Conservation (phyloP, 2,888 invertebrate genomes). For the Xestobium rufovillosum region DNA sequence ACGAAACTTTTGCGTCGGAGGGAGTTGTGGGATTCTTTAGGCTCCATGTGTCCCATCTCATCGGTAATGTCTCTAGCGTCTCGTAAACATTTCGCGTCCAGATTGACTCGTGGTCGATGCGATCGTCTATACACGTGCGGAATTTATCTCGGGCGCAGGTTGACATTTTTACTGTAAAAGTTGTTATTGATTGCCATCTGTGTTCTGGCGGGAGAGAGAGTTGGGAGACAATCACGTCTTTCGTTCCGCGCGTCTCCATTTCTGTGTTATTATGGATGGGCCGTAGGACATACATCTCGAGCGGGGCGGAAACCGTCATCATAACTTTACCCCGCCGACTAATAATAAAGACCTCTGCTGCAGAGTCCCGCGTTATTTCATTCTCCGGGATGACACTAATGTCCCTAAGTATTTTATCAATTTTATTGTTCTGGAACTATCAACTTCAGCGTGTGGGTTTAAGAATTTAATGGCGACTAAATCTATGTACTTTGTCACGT, state of each 20-base stretch:
- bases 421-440: conserved; percentile 41
- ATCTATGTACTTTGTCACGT: conserved; percentile 9
- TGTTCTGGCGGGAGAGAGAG: no score
- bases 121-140: conserved; percentile 5
- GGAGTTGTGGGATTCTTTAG: no score
- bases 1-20: no score
- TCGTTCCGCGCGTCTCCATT: no score
- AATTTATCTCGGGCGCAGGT: conserved; percentile 11
- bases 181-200: conserved; percentile 37
- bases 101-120: conserved; percentile 26
- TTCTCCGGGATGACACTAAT: conserved; percentile 39
- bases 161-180: conserved; percentile 38
- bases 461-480: conserved; percentile 21
- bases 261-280: conserved; percentile 28
- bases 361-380: conserved; percentile 34
- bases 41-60: conserved; percentile 1
- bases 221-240: conserved; percentile 36
- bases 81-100: conserved; percentile 29
- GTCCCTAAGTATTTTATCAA: conserved; percentile 41
- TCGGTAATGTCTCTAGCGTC: conserved; percentile 22
- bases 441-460: conserved; percentile 25
- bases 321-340: conserved; percentile 33
- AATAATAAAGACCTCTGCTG: conserved; percentile 38
- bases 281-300: conserved; percentile 26
- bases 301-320: conserved; percentile 28